Conservation (phyloP, 2,797 vertebrate genomes). For the Diglossa cyanea region DNA sequence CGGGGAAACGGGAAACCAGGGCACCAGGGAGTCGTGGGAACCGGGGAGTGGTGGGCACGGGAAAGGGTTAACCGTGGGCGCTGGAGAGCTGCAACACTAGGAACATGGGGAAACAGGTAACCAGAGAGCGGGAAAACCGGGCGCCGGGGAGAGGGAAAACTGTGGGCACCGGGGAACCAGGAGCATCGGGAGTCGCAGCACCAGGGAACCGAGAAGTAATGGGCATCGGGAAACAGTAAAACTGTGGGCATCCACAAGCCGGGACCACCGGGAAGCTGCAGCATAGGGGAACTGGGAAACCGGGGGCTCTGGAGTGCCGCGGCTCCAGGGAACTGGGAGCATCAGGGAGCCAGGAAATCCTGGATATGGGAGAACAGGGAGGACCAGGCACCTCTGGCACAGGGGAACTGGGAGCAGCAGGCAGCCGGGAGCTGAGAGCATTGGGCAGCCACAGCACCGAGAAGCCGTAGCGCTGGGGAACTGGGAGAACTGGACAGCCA, state of each 20-base stretch:
- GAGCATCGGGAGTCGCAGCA: neutral
- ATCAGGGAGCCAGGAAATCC: neutral
- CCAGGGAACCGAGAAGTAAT: neutral
- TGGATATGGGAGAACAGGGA: no score
- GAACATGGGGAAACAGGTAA: neutral
- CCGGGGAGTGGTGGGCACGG: neutral
- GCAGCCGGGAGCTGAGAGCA: neutral
- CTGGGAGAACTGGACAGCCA: neutral
- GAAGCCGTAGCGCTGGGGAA: neutral
- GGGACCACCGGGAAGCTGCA: neutral
- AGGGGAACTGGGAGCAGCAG: neutral
- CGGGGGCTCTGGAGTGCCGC: accelerated
- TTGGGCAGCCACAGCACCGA: neutral
- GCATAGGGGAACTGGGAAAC: neutral
- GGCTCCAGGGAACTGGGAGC: neutral
- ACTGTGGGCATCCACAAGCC: neutral
- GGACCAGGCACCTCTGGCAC: no score
- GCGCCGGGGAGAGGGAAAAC: neutral
- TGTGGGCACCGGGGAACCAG: neutral
- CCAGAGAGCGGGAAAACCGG: neutral
- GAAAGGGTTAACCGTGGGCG: neutral
- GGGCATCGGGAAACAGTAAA: neutral
- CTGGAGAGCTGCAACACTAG: neutral
- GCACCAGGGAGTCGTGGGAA: neutral
- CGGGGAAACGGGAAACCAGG: neutral